phyloP scores from a whole-genome alignment of 2,797 vertebrate species.

The Ptychobarbus kaznakovi region DNA sequence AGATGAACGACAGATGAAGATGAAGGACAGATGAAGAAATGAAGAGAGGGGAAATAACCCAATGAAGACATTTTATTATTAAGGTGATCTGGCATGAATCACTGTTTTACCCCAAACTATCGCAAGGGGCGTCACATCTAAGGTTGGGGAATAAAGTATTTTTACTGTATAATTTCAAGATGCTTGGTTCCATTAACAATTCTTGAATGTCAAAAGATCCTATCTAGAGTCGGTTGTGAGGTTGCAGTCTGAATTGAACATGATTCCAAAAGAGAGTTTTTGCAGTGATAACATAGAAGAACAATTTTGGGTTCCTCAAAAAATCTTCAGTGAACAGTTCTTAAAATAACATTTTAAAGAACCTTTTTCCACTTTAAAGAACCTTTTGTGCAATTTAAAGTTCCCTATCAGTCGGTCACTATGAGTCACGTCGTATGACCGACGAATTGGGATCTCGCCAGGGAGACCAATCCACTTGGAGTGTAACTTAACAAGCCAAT shows the following conservation, averaged over 20 bases:
- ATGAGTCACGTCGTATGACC: too few relatives aligned
- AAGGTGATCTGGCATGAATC: background rate
- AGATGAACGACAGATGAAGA: too few relatives aligned
- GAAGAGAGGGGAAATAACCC: constrained; percentile 11
- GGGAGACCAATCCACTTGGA: too few relatives aligned
- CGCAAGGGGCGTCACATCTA: background rate
- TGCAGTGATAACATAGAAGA: background rate
- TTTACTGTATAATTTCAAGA: background rate
- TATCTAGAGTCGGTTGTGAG: background rate
- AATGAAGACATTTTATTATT: constrained; percentile 20
- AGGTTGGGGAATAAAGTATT: constrained; percentile 13
- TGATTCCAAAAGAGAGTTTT: background rate
- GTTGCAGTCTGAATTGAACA: background rate
- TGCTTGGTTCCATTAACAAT: background rate
- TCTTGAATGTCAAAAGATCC: background rate
- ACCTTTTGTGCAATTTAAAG: background rate
- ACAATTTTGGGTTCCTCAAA: background rate
- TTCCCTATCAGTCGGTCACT: too few relatives aligned
- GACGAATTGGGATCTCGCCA: too few relatives aligned
- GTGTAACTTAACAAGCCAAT: too few relatives aligned
- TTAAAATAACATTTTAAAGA: background rate
- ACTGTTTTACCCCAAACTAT: background rate
- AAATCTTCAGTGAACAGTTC: background rate
- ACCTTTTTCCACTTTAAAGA: background rate
- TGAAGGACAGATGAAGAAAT: constrained; percentile 9